Percentiles rank a stretch among this genome's conserved stretches.
Conservation (phyloP, 2,113 vertebrate genomes). For the Thalassoma bifasciatum region DNA sequence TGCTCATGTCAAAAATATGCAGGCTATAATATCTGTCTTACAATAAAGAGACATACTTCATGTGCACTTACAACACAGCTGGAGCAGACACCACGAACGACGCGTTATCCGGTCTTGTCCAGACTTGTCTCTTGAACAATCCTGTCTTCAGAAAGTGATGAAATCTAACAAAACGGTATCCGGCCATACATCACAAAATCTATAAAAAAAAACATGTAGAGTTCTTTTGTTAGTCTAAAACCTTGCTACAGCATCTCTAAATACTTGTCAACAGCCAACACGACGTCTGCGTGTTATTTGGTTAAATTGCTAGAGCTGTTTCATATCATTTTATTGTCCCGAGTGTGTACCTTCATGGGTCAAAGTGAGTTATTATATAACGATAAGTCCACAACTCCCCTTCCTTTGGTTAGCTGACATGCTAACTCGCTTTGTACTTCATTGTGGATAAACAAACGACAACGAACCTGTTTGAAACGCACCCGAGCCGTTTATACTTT, state of each 20-base stretch:
- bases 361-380: not conserved
- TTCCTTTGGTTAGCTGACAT: constrained; percentile 2
- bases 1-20: not conserved
- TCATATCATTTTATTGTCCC: not conserved
- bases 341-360: not conserved
- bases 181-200: constrained; percentile 48
- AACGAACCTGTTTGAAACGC: too few relatives aligned
- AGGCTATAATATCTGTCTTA: not conserved
- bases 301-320: not conserved
- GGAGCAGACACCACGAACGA: constrained; percentile 56
- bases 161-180: constrained; percentile 25
- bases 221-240: not conserved
- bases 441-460: not conserved
- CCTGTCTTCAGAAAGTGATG: constrained; percentile 36
- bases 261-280: not conserved
- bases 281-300: not conserved
- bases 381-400: not conserved
- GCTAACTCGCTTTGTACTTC: constrained; percentile 36
- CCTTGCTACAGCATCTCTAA: too few relatives aligned
- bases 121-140: constrained; percentile 29
- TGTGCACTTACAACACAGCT: constrained; percentile 74
- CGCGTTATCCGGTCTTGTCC: constrained; percentile 28
- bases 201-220: not conserved
- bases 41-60: not conserved
- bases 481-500: too few relatives aligned